Evolutionary conservation across 2,797 vertebrate species (phyloP).

Genomic region (Carduelis carduelis): DNA sequence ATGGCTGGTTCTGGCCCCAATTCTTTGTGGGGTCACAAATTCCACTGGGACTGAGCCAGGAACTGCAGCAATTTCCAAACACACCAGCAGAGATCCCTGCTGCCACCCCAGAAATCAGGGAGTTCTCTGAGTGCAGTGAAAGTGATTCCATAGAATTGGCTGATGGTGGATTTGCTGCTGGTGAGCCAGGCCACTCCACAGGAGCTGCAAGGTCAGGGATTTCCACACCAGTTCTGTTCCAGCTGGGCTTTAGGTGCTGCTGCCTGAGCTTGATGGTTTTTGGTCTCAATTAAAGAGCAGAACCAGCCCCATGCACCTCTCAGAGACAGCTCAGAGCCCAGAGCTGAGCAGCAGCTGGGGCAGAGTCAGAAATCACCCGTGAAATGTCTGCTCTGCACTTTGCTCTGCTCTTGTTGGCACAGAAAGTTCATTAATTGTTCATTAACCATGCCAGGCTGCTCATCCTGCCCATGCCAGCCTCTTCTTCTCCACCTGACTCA

Average conservation of each 20-base stretch:
- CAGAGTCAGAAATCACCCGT: neutral
- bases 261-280: neutral
- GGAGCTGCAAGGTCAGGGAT: neutral
- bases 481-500: neutral
- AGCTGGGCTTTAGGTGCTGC: neutral
- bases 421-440: neutral
- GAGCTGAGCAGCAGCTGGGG: neutral
- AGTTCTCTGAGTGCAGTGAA: neutral
- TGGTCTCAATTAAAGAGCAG: slow-evolving; percentile 1
- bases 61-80: neutral
- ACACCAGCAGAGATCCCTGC: neutral
- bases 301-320: neutral
- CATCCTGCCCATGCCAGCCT: neutral
- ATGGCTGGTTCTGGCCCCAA: rapidly evolving
- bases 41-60: neutral
- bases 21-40: neutral
- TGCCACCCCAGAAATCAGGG: neutral
- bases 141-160: neutral
- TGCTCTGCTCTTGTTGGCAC: neutral
- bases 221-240: neutral
- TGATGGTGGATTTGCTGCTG: neutral
- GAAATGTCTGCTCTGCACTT: neutral
- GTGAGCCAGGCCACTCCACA: neutral
- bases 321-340: neutral
- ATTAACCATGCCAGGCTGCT: neutral